Conservation (phyloP, 2,888 invertebrate species). For the Protonemura montana region DNA sequence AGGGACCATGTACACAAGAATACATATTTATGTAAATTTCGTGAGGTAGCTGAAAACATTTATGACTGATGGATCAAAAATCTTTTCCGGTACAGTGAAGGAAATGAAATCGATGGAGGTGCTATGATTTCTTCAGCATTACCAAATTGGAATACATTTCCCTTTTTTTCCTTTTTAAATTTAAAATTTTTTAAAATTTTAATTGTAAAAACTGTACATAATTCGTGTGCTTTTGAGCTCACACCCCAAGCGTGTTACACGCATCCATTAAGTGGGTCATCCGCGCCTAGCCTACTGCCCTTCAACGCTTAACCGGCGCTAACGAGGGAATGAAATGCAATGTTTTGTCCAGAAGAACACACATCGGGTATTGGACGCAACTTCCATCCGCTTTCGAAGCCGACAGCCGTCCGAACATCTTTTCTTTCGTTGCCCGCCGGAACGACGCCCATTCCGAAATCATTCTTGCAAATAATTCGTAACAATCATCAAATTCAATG, state of each 20-base stretch:
- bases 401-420: background rate
- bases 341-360: constrained; percentile 25
- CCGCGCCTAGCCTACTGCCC: constrained; percentile 19
- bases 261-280: background rate
- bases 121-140: background rate
- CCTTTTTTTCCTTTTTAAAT: background rate
- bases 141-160: background rate
- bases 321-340: constrained; percentile 5
- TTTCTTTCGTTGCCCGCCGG: background rate
- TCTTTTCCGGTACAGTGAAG: background rate
- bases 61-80: background rate
- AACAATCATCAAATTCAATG: constrained; percentile 38
- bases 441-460: constrained; percentile 36
- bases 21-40: background rate
- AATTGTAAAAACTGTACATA: no score
- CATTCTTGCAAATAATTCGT: constrained; percentile 39
- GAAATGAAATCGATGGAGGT: background rate
- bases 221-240: no score
- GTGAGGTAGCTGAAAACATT: background rate
- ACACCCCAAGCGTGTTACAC: background rate
- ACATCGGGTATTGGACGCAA: constrained; percentile 7
- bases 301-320: constrained; percentile 13
- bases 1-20: background rate
- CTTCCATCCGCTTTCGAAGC: constrained; percentile 20
- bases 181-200: no score